Evolutionary conservation across 1,140 invertebrate genomes (phyloP).

Genomic region (Mycetomoellerius zeteki): DNA sequence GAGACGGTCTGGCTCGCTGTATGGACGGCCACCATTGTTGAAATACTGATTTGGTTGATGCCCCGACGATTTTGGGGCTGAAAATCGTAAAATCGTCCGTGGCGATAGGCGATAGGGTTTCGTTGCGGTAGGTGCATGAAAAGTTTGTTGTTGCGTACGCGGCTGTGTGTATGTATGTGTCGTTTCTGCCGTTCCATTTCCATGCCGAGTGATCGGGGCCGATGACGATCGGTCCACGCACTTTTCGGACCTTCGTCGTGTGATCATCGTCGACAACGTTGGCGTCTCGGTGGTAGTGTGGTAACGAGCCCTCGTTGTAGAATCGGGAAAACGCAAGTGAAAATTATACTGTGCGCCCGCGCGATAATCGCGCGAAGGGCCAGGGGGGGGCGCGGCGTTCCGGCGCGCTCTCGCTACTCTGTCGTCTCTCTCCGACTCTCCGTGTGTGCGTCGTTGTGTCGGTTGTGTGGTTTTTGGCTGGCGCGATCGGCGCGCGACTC

Average conservation of each 20-base stretch:
- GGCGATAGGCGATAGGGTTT: conserved; percentile 70
- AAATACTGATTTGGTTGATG: conserved; percentile 85
- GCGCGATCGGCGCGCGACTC: conserved; percentile 42
- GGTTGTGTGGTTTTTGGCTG: conserved; percentile 37
- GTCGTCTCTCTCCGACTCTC: neutral
- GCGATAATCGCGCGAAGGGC: conserved; percentile 69
- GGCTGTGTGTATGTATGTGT: neutral
- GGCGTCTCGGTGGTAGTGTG: neutral
- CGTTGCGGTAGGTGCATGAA: conserved; percentile 77
- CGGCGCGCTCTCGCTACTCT: neutral
- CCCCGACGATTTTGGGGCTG: conserved; percentile 78
- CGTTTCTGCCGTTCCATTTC: neutral
- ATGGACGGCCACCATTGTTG: conserved; percentile 85
- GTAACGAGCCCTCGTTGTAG: neutral
- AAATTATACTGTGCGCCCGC: conserved; percentile 77
- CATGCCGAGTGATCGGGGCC: neutral
- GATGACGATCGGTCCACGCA: conserved; percentile 13
- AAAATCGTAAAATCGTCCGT: conserved; percentile 80
- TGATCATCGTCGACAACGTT: neutral
- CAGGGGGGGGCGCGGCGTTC: conserved; percentile 68
- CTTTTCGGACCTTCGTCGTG: neutral
- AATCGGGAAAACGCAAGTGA: conserved; percentile 64
- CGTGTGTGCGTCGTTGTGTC: conserved; percentile 59
- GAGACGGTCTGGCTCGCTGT: conserved; percentile 76
- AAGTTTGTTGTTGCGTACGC: conserved; percentile 2